Conservation (phyloP, 2,113 vertebrate species). For the Pygathrix nemaeus region DNA sequence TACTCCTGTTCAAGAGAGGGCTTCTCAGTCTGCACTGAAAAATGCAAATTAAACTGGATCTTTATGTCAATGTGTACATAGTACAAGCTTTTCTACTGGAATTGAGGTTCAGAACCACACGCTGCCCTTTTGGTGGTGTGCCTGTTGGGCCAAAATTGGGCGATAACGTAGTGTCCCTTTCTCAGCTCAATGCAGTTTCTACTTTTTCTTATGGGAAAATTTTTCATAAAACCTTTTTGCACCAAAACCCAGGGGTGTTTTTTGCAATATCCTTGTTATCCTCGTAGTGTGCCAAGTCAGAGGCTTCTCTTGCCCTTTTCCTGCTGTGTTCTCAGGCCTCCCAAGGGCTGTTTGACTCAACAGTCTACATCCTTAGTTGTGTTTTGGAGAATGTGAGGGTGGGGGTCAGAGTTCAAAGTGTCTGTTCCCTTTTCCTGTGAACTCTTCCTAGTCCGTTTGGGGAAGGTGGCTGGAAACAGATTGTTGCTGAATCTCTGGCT, state of each 20-base stretch:
- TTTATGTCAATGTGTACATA: constrained; percentile 81
- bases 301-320: constrained; percentile 67
- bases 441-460: neutral
- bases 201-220: constrained; percentile 82
- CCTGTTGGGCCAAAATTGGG: constrained; percentile 83
- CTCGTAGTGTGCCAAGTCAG: constrained; percentile 71
- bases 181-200: constrained; percentile 84
- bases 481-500: neutral
- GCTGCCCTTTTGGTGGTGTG: constrained; percentile 81
- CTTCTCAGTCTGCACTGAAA: constrained; percentile 86
- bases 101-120: constrained; percentile 78
- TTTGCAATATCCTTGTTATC: constrained; percentile 76
- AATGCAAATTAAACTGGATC: constrained; percentile 87
- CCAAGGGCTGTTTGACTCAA: constrained; percentile 54
- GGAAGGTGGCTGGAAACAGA: constrained; percentile 44
- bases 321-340: constrained; percentile 73
- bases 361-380: constrained; percentile 55
- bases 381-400: constrained; percentile 45
- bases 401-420: neutral
- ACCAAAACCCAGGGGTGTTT: constrained; percentile 81
- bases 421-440: constrained; percentile 5
- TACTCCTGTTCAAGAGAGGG: constrained; percentile 73
- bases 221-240: constrained; percentile 81
- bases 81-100: constrained; percentile 80
- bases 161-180: constrained; percentile 82